Base-by-base conservation (phyloP, 2,888 invertebrate genomes). In the Nudaria mundana region DNA sequence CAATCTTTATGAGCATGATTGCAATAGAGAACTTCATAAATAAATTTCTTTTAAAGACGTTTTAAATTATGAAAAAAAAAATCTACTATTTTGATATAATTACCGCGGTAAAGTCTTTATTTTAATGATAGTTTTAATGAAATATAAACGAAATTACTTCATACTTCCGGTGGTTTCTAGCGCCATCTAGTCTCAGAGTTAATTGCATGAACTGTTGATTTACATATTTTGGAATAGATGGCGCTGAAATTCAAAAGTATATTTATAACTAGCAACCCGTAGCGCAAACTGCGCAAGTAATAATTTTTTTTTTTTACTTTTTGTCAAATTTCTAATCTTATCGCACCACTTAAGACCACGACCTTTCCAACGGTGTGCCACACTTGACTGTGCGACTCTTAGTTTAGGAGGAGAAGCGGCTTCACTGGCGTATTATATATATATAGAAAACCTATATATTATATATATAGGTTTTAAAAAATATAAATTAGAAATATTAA, bases 1-100 rank as follows among this genome's bases (percentile, higher is more conserved):
- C 89, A 89, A 81, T 84, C 81, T 83, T 78, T 81, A 78, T 69
- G 71, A 81, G 75, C 72, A 73, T 71, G 71, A 74, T 76, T 80
- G 68, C 73, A 71, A 69, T 51, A 66, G 70, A 57, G 60, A 60
- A 56, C 54, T 55, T 56, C 46, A 47, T 52, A 39, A 31, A 48
- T 35, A 52, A 44, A 46, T 8, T 10, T 22, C 15, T 13, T 0
- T 20, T 29, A 40, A 25, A 30, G 7, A 15, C 20, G 14, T 10
- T 7, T n/a, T 10, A 18, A 30, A 20, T 6, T 12, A 30, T 7
- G 3, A 20, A 33, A 32, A 22, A 40, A 39, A 25, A 7, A 14
- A 22, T 34, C 22, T 8, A 12, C 13, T 13, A 22, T 39, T 38
- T 6, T 33, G 5, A 3, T 8, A 1, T 2, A n/a, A 8, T 13